Evolutionary conservation across 2,888 invertebrate species (phyloP).

Genomic region (Orchestes rusci): DNA sequence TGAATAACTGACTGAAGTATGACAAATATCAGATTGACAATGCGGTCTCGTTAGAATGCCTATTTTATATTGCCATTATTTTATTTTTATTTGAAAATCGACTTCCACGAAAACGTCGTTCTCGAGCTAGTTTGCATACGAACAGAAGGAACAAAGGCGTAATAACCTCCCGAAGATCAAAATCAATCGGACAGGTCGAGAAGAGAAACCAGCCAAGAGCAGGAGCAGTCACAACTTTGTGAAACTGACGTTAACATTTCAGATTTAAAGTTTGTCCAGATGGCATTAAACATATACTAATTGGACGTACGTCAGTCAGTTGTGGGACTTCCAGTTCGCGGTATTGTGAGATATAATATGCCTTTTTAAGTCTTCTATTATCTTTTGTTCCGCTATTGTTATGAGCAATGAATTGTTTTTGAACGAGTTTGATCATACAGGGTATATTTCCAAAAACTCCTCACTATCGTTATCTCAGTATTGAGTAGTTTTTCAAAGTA

Average conservation of each 20-base stretch:
- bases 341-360: no score
- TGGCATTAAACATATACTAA: constrained; percentile 43
- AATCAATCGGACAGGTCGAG: constrained; percentile 36
- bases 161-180: constrained; percentile 40
- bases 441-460: no score
- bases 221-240: constrained; percentile 20
- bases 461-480: no score
- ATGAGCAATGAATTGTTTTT: no score
- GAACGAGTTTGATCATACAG: no score
- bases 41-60: no score
- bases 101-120: constrained; percentile 27
- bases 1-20: no score
- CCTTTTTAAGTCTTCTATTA: constrained; percentile 38
- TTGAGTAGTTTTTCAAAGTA: no score
- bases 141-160: constrained; percentile 39
- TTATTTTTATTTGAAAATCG: constrained; percentile 13
- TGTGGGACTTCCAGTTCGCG: constrained; percentile 37
- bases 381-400: no score
- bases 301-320: constrained; percentile 41
- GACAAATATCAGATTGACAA: no score
- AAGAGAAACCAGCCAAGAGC: constrained; percentile 26
- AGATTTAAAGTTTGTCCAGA: constrained; percentile 40
- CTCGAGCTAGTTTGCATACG: constrained; percentile 34
- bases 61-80: constrained; percentile 2
- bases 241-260: constrained; percentile 31